phyloP scores from a whole-genome alignment of 2,888 invertebrate genomes.

The Chalcis sispes region DNA sequence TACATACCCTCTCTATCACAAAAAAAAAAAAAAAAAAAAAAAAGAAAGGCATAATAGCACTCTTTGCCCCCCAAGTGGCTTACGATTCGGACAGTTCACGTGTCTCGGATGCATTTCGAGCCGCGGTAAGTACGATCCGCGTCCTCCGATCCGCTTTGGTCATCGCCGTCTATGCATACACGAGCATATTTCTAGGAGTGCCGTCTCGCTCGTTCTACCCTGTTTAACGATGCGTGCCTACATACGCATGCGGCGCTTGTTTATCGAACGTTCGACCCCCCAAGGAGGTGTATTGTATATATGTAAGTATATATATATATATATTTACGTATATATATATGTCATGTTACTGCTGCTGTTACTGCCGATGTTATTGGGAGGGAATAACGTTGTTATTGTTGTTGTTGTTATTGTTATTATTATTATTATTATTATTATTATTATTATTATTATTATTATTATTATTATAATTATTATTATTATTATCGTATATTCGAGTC shows the following conservation, averaged over 20 bases:
- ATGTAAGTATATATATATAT: too few relatives aligned
- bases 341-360: background rate
- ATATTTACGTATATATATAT: too few relatives aligned
- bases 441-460: too few relatives aligned
- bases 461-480: too few relatives aligned
- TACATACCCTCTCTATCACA: background rate
- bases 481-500: too few relatives aligned
- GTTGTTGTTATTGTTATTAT: too few relatives aligned
- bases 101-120: background rate
- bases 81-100: constrained; percentile 33
- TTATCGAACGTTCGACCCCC: background rate
- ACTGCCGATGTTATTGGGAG: background rate
- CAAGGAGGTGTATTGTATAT: too few relatives aligned
- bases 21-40: background rate
- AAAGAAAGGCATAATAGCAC: constrained; percentile 13
- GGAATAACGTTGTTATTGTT: constrained; percentile 19
- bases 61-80: constrained; percentile 5
- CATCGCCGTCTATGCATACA: background rate
- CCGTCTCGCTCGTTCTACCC: constrained; percentile 44
- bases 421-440: too few relatives aligned
- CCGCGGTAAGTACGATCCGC: too few relatives aligned
- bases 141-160: constrained; percentile 24
- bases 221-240: constrained; percentile 29
- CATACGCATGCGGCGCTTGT: constrained; percentile 22
- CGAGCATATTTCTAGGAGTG: constrained; percentile 43